Base-by-base conservation (phyloP, 1,140 invertebrate species). In the Idris sp. region DNA sequence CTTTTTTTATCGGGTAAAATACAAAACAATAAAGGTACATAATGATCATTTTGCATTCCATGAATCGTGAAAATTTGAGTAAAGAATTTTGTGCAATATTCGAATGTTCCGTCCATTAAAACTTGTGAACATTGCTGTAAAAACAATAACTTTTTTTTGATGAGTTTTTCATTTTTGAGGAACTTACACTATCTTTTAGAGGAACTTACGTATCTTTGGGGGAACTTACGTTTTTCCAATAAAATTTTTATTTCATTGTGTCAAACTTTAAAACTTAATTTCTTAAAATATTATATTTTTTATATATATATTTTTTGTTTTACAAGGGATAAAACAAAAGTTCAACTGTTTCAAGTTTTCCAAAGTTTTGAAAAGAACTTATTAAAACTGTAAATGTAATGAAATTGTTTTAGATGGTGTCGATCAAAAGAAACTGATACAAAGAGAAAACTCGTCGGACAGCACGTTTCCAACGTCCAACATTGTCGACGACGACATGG, bases 401-500 rank as follows among this genome's bases (percentile, higher is more conserved):
- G 62, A 49, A 56, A 68, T 51, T 74, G 35, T 75, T 79, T 10
- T 64, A 88, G 86, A 87, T 75, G 86, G 84, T 40, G 76, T 86
- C 15, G 81, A 84, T 54, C 78, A 84, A 71, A 88, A 87, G 67
- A 87, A 84, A 76, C 76, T 77, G n/a, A 82, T 88, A 43, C 84
- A 87, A 69, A 83, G 86, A 54, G 85, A 88, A 73, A 87, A 82
- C 68, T 88, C 86, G 31, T 77, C 84, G 10, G 86, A 88, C 74
- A 86, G 82, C 79, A 75, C 83, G 30, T 88, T 84, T 77, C 84
- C 84, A 13, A 84, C 84, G 31, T 86, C 85, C 18, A 86, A 83
- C 64, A 86, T 82, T 64, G 81, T 86, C 25, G 86, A 88, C 38
- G 86, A 88, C 26, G 86, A 88, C 44, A 87, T 88, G 86, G 86